Base-by-base conservation (phyloP, 2,113 vertebrate genomes). In the Petrocephalus microphthalmus region DNA sequence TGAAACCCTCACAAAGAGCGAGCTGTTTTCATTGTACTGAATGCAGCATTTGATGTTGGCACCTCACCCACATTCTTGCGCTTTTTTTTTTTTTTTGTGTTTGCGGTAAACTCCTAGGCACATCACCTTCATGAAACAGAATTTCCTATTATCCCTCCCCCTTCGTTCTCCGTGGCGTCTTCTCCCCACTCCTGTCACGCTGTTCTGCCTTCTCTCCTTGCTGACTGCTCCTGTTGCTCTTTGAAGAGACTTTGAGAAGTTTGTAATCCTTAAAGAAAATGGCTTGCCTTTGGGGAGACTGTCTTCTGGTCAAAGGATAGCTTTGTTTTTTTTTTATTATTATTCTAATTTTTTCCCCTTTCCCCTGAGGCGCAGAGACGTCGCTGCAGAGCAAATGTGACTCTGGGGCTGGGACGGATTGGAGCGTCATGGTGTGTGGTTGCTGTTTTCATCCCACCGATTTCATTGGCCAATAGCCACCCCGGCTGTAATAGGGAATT, bases 231-330 rank as follows among this genome's bases (percentile, higher is more conserved):
- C 93, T 93, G 94, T 94, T 95, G 93, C 93, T 93, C 93, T 95
- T 95, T 95, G 94, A 95, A 94, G 93, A 93, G 93, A 88, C 92
- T 94, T 92, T 90, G 93, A 94, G 92, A 94, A 93, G 92, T 94
- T 95, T 93, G 92, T 93, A 94, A 93, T 93, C 94, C 91, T 93
- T 88, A 91, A 33, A 88, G 87, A 94, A 94, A 95, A 94, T 91
- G 92, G 87, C 88, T 91, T 84, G 94, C 92, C 91, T 93, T 93
- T 90, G 89, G 93, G 93, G 92, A 94, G 92, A 78, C 74, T 93
- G 93, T 92, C 93, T 95, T 94, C 94, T 95, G 94, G 93, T 92
- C 91, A 90, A 90, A 93, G 93, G 91, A 91, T 89, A 92, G 92
- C 92, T 90, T 91, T 88, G 88, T 91, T 90, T 93, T 93, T 93